A percentile compares a stretch with the other conserved stretches of the same genome.
Conservation (phyloP, 64 coral and sea anemone genomes). For the Porites lutea region DNA sequence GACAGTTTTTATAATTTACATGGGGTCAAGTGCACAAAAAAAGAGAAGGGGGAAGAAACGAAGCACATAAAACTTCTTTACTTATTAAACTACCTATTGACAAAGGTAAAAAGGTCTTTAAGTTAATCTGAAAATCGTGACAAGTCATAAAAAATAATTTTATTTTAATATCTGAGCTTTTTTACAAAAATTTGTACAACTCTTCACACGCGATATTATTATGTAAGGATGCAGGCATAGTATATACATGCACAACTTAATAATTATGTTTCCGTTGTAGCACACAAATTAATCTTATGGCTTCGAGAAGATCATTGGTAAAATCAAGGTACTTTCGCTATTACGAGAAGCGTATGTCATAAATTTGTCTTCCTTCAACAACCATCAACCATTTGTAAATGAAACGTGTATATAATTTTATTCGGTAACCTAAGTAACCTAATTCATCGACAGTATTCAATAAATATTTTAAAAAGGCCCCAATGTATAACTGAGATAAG, state of each 20-base stretch:
- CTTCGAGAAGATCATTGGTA: neutral
- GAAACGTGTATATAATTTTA: neutral
- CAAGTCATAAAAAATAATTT: neutral
- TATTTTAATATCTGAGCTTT: slow-evolving; percentile 8
- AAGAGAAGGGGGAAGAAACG: too few relatives aligned
- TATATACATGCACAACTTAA: neutral
- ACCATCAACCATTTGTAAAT: neutral
- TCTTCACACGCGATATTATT: neutral
- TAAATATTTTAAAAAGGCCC: slow-evolving; percentile 18
- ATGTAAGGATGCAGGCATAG: neutral
- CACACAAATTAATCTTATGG: too few relatives aligned
- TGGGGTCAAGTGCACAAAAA: too few relatives aligned
- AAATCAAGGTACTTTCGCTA: neutral
- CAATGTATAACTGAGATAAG: too few relatives aligned
- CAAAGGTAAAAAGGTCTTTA: too few relatives aligned
- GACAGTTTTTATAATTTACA: too few relatives aligned
- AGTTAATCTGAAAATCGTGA: too few relatives aligned
- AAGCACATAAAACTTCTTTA: too few relatives aligned
- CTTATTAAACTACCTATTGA: too few relatives aligned
- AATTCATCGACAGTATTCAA: neutral
- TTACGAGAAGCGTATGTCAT: neutral
- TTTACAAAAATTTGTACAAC: slow-evolving; percentile 17
- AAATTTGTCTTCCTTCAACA: neutral
- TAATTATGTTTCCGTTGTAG: too few relatives aligned
- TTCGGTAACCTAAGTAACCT: neutral